Evolutionary conservation across 2,888 invertebrate genomes (phyloP), one percentile per base, ranked within the genome.

Genomic region (Drosophila mayaguana): DNA sequence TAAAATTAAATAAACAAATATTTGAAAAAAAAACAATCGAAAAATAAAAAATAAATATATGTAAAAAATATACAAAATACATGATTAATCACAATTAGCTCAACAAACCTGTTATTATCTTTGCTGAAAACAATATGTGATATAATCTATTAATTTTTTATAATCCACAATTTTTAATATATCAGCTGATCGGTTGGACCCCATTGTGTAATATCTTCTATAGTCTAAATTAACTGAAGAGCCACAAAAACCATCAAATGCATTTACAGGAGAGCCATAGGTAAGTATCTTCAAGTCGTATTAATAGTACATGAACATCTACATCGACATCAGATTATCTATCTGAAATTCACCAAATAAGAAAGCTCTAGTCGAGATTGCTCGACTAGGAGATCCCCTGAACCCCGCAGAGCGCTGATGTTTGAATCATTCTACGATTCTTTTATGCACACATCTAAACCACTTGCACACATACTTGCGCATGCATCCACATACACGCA

Each of bases 261-360:
- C 83, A 87, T 82, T 84, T 83, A 78, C 87, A 84, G 36, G 87
- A 87, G 22, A 67, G 53, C 32, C 59, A 67, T 40, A 83, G 72
- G 83, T 83, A 69, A 72, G 81, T 64, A 11, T 16, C 6, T 36
- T 16, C 16, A 36, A 32, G 28, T 28, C 28, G 8, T 8, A 28
- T 28, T 28, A 28, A 8, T 28, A 28, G 28, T 28, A 28, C 7
- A 28, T 7, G 1, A 1, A 28, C 25, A 28, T 28, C 7, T 7
- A 28, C 28, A 28, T 8, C 1, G 1, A 8, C 28, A 28, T 28
- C 28, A 28, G 1, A 28, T 28, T 28, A 28, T 28, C 8, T 28
- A 28, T 28, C 8, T 28, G 28, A 28, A 28, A 28, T 7, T 28
- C 28, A 28, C 1, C 1, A 28, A 28, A 7, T 28, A 28, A 28